These are phyloP conservation scores for Epinephelus malabaricus DNA, from an alignment of 2,797 vertebrate species.

Conservation along the genomic window DNA sequence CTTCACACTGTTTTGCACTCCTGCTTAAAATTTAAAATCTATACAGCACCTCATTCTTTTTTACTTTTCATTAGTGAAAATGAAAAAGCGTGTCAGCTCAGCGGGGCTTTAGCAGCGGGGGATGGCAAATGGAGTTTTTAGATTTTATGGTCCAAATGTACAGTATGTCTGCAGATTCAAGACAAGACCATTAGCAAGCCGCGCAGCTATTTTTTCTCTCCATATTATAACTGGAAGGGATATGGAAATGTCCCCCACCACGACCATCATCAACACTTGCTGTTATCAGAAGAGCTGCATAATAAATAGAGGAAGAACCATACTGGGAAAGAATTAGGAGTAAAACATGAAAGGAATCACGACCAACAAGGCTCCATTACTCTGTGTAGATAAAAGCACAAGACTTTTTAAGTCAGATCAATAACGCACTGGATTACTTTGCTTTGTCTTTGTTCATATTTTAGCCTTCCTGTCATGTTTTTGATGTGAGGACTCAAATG, in stretches of 20 bases:
- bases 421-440: neutral
- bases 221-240: conserved; percentile 20
- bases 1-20: conserved; percentile 7
- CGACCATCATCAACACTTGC: conserved; percentile 24
- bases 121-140: conserved; percentile 41
- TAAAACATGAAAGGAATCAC: conserved; percentile 21
- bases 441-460: conserved; percentile 4
- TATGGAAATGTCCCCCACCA: conserved; percentile 30
- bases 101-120: conserved; percentile 48
- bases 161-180: conserved; percentile 45
- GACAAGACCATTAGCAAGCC: conserved; percentile 50
- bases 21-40: conserved; percentile 33
- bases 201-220: conserved; percentile 22
- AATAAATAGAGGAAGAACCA: conserved; percentile 28
- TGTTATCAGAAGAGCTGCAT: conserved; percentile 40
- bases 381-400: conserved; percentile 8
- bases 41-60: conserved; percentile 20
- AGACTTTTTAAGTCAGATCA: neutral
- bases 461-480: conserved; percentile 13
- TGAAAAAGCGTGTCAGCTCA: conserved; percentile 59
- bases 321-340: conserved; percentile 13
- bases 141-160: conserved; percentile 45
- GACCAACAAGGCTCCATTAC: neutral
- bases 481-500: neutral
- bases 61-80: conserved; percentile 48